A percentile compares a stretch with the other conserved stretches of the same genome.
phyloP scores from a whole-genome alignment of 2,888 invertebrate species.

The Diarsia mendica region DNA sequence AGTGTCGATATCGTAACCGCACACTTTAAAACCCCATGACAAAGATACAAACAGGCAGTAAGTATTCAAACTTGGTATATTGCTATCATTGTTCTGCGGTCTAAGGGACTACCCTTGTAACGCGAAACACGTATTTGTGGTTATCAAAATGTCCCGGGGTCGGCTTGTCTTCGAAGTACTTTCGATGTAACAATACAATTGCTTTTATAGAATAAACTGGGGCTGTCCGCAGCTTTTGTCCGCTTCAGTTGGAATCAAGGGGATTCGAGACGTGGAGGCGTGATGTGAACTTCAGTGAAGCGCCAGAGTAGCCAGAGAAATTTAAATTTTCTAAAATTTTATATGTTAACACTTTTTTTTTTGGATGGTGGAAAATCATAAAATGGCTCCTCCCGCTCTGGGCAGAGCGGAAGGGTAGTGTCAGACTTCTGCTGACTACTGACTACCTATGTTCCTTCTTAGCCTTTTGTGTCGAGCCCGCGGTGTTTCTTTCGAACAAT shows the following conservation, averaged over 20 bases:
- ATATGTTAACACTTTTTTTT: too few relatives aligned
- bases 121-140: slow-evolving; percentile 82
- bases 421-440: too few relatives aligned
- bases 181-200: slow-evolving; percentile 65
- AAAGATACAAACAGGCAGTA: slow-evolving; percentile 75
- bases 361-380: too few relatives aligned
- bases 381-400: too few relatives aligned
- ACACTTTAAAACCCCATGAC: slow-evolving; percentile 73
- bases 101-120: slow-evolving; percentile 76
- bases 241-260: slow-evolving; percentile 42
- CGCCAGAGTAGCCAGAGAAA: too few relatives aligned
- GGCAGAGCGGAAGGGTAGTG: too few relatives aligned
- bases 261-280: slow-evolving; percentile 40
- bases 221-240: slow-evolving; percentile 33
- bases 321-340: too few relatives aligned
- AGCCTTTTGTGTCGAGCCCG: too few relatives aligned
- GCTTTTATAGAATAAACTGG: slow-evolving; percentile 60
- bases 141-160: slow-evolving; percentile 77
- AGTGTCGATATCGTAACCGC: slow-evolving; percentile 63
- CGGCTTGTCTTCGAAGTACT: slow-evolving; percentile 72
- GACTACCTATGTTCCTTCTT: too few relatives aligned
- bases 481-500: too few relatives aligned
- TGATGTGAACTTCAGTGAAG: slow-evolving; percentile 25
- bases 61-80: slow-evolving; percentile 82
- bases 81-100: slow-evolving; percentile 82